Evolutionary conservation across 2,113 vertebrate genomes (phyloP), one percentile per base, ranked within the genome.

Genomic region (Labrus mixtus): DNA sequence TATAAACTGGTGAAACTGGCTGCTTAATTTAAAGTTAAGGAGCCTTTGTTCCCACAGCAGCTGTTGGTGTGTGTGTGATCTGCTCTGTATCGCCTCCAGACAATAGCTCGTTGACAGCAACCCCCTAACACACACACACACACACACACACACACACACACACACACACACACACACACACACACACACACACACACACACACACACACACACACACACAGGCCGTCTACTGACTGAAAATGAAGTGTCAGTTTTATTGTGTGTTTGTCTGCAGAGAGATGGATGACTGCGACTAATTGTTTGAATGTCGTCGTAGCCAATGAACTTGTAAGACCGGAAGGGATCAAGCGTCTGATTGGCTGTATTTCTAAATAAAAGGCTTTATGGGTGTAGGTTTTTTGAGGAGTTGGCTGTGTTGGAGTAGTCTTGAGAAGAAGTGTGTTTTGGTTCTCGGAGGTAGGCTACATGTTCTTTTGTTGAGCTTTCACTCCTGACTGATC

Each of bases 11-110:
- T 65, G 59, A 63, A 81, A 87, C 78, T 54, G 69, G 29, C 75
- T 71, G 76, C 84, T 82, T 79, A 83, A 90, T 91, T 86, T 88
- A 87, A 84, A 88, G 79, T 81, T 79, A 76, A 83, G 20, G 55
- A 79, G 64, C 33, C 72, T 73, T 80, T 89, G 82, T 90, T 87
- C 82, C 68, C 58, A 36, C 48, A 85, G 86, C 88, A 89, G 89
- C 82, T 87, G 86, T 63, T 73, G 25, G 81, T 73, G 81, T 33
- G 4, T 82, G 71, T 63, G 51, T 68, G 73, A 64, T 69, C 62
- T 69, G 65, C 75, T 77, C 29, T 66, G 61, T 68, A 15, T 84
- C 60, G 67, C 73, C 70, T 62, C 62, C 69, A 85, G 78, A 88
- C 89, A 88, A 87, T 83, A 53, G 69, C 68, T 80, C 63, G 79